Conservation (phyloP, 1,140 invertebrate genomes). For the Drosophila ercepeae region DNA sequence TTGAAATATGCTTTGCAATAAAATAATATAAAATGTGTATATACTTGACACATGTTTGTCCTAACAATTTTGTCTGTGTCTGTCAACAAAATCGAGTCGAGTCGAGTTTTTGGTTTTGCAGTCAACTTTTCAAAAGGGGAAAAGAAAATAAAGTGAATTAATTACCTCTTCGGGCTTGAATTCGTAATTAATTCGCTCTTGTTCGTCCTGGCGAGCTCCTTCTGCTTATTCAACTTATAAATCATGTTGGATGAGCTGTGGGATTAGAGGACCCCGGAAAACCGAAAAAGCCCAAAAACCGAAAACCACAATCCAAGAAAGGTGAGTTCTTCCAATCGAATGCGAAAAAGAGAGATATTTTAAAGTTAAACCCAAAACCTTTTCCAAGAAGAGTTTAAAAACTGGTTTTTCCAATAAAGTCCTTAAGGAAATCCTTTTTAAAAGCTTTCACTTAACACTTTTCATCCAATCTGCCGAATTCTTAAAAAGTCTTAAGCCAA, state of each 20-base stretch:
- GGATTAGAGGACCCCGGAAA: constrained; percentile 5
- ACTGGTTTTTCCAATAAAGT: not conserved
- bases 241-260: constrained; percentile 40
- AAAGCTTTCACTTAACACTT: not conserved
- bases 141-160: constrained; percentile 50
- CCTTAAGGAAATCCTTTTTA: not conserved
- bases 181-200: constrained; percentile 53
- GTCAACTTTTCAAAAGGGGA: constrained; percentile 21
- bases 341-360: not conserved
- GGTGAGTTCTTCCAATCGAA: not conserved
- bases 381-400: no score
- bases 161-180: constrained; percentile 54
- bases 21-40: no score
- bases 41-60: no score
- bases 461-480: not conserved
- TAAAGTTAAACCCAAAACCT: no score
- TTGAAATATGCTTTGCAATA: constrained; percentile 25
- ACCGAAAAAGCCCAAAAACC: not conserved
- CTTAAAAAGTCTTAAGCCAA: not conserved
- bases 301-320: not conserved
- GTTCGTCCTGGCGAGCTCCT: constrained; percentile 22
- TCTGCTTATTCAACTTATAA: constrained; percentile 38
- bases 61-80: constrained; percentile 30
- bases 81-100: constrained; percentile 38
- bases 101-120: constrained; percentile 22